Conservation (phyloP, 2,888 invertebrate species). For the Caenorhabditis sp. region DNA sequence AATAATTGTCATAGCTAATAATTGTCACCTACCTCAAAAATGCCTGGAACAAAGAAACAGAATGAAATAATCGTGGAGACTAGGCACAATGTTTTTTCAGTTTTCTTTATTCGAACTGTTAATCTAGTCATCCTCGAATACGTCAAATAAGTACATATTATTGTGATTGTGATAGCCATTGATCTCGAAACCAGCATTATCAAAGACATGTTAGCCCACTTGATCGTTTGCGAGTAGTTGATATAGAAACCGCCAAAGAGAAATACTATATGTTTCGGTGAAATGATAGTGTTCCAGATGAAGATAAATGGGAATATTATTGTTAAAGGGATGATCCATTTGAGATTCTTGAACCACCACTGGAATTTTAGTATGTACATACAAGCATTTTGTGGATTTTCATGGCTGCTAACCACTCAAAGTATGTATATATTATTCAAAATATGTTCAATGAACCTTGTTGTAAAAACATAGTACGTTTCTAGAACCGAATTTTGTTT, state of each 20-base stretch:
- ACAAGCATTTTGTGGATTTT: no score
- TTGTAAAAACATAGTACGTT: no score
- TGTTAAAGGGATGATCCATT: background rate
- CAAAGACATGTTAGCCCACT: conserved; percentile 12
- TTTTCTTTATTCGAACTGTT: background rate
- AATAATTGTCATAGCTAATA: no score
- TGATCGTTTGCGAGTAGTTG: conserved; percentile 16
- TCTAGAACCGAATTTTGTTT: no score
- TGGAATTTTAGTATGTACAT: background rate
- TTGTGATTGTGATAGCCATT: background rate
- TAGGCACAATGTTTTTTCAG: background rate
- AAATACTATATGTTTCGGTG: conserved; percentile 25
- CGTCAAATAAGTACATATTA: background rate
- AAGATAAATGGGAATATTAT: conserved; percentile 12
- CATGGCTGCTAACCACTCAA: no score
- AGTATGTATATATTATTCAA: no score
- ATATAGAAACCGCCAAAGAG: conserved; percentile 25
- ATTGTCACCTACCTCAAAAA: background rate
- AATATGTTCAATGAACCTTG: no score
- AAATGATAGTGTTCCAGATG: conserved; percentile 26
- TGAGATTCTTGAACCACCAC: no score
- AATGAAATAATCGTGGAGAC: background rate
- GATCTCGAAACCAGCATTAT: background rate
- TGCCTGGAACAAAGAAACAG: background rate
- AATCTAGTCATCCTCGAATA: background rate